Percentiles rank a stretch among this genome's conserved stretches.
phyloP scores from a whole-genome alignment of 1,140 invertebrate genomes.

The Bradysia coprophila region DNA sequence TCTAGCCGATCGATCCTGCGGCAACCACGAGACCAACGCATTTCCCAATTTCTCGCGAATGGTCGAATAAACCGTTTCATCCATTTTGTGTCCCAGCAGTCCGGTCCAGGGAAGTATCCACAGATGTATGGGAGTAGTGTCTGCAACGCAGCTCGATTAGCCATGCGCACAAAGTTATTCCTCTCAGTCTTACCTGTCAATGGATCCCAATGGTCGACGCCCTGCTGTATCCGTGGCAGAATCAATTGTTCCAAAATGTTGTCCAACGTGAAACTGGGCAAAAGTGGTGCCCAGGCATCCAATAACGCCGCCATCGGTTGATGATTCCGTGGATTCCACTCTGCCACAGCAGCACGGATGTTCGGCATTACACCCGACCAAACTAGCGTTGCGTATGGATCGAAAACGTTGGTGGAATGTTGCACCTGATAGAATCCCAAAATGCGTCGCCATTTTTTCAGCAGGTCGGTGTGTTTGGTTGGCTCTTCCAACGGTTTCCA shows the following conservation, averaged over 20 bases:
- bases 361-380: slow-evolving; percentile 83
- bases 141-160: too few relatives aligned
- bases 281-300: slow-evolving; percentile 57
- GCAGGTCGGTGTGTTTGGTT: slow-evolving; percentile 30
- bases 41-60: slow-evolving; percentile 80
- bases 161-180: too few relatives aligned
- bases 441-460: slow-evolving; percentile 34
- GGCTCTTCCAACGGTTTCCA: slow-evolving; percentile 60
- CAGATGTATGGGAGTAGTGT: slow-evolving; percentile 81
- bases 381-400: slow-evolving; percentile 61
- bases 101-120: slow-evolving; percentile 89
- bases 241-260: slow-evolving; percentile 69
- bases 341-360: slow-evolving; percentile 19
- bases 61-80: slow-evolving; percentile 71
- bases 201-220: slow-evolving; percentile 88
- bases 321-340: slow-evolving; percentile 56
- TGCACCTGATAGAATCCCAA: slow-evolving; percentile 26
- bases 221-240: slow-evolving; percentile 54
- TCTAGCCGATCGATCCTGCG: slow-evolving; percentile 77
- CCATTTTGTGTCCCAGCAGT: slow-evolving; percentile 33
- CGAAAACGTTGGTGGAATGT: slow-evolving; percentile 33
- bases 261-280: slow-evolving; percentile 69
- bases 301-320: slow-evolving; percentile 61
- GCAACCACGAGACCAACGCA: slow-evolving; percentile 81
- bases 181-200: too few relatives aligned